Evolutionary conservation across 2,113 vertebrate genomes (phyloP), one percentile per base, ranked within the genome.

Genomic region (Saguinus midas): DNA sequence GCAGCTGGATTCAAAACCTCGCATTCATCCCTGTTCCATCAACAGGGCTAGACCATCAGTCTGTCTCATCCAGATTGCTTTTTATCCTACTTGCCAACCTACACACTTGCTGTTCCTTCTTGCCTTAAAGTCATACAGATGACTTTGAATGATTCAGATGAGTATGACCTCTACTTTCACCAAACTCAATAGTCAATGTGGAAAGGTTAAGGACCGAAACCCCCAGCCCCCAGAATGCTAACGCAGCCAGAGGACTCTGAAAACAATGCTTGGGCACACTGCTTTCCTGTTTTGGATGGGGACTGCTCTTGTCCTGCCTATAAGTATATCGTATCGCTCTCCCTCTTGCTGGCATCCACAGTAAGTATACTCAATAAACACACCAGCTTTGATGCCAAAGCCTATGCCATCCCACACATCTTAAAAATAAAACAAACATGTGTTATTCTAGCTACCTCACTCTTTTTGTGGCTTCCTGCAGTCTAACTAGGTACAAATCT

Each of bases 301-400:
- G 32, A 45, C 75, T 43, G 50, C 16, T n/a, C 76, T 12, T 29
- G n/a, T 55, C 57, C 79, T 66, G 48, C 50, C 61, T 1, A 0
- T 8, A 8, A 48, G 20, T 0, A 5, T 11, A 32, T 8, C 1
- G 1, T n/a, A 2, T 23, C 17, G 12, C 5, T 11, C 23, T 8
- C 57, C 27, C 58, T 58, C 92, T 27, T 16, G 57, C 55, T n/a
- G 72, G 58, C 55, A 72, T 64, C 35, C 58, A 72, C 6, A 25
- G 73, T 0, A 20, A 66, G 35, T 23, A 50, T 8, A 35, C 58
- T 66, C 57, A 43, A 61, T 23, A 73, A 84, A 89, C 17, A 40
- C 3, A 9, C 50, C 43, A 37, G 35, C 6, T 7, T 7, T 17
- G 86, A 78, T 32, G 87, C 61, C 95, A 81, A 81, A 32, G 10